phyloP scores from a whole-genome alignment of 1,140 invertebrate species.

The Atopsyche davidsoni region DNA sequence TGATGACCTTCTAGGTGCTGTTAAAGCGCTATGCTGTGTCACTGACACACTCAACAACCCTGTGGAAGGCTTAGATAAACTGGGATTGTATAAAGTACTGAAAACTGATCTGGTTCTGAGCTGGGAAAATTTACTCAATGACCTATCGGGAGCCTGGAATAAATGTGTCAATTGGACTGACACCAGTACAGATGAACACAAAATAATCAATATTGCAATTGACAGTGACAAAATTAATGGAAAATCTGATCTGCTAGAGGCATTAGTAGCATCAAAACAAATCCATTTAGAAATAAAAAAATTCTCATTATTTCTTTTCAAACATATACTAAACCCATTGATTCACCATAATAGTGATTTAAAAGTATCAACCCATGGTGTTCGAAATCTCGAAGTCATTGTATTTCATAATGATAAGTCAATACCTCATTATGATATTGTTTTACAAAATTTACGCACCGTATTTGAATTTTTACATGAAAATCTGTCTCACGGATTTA shows the following conservation, averaged over 20 bases:
- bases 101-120: conserved; percentile 38
- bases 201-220: conserved; percentile 36
- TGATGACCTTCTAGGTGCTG: conserved; percentile 43
- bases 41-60: conserved; percentile 44
- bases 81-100: conserved; percentile 47
- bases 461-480: conserved; percentile 55
- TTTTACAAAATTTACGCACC: conserved; percentile 54
- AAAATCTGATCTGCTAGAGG: conserved; percentile 44
- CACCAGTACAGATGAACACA: conserved; percentile 22
- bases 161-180: conserved; percentile 39
- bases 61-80: conserved; percentile 42
- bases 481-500: conserved; percentile 51
- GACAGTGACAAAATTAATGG: conserved; percentile 34
- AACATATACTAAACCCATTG: conserved; percentile 50
- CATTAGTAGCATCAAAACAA: conserved; percentile 44
- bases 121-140: conserved; percentile 41
- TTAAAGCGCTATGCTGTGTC: conserved; percentile 47
- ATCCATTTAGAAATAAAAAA: conserved; percentile 43
- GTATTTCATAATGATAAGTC: conserved; percentile 40
- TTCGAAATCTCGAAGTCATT: conserved; percentile 43
- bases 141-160: conserved; percentile 44
- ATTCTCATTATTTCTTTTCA: conserved; percentile 49
- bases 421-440: conserved; percentile 49
- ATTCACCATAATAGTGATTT: conserved; percentile 49
- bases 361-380: conserved; percentile 36